Base-by-base conservation (phyloP, 2,888 invertebrate genomes). In the Chironomus riparius region DNA sequence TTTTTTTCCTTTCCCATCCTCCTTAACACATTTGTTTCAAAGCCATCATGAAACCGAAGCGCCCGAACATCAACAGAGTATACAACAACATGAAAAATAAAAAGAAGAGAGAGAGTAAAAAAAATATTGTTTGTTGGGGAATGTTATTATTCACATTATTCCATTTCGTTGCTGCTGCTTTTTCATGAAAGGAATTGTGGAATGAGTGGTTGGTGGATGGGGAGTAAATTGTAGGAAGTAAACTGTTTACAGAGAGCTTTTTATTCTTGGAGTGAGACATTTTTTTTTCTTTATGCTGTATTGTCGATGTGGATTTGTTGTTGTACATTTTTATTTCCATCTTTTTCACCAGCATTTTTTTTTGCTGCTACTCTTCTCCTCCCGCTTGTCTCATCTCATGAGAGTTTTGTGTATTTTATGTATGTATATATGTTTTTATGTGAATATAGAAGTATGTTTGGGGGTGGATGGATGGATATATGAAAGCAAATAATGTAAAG, bases 61-160 rank as follows among this genome's bases (percentile, higher is more conserved):
- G 18, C 68, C 18, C 68, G 71, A 71, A 71, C 71, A 71, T 71
- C 71, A 71, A 71, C 71, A 71, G 71, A 18, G 38, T 61, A 50
- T 22, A 38, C 68, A 38, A 38, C 38, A 38, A 38, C 38, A 68
- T 28, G 18, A 2, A 56, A 18, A 15, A 18, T 24, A 56, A 71
- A 24, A 38, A 24, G 28, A n/a, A 56, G 48, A 71, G 22, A 71
- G 50, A 50, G 15, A 50, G 50, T 6, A 56, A 56, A n/a, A 71
- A 71, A 61, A 70, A 71, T 50, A 71, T 71, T 71, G 71, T 71
- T 71, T 71, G 71, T 71, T 71, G 24, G 71, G 71, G 71, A 71
- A 71, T 71, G 50, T 56, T 71, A 47, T 71, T 71, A 71, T 71
- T 71, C 71, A 56, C 71, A 56, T 71, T 71, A 71, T 71, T 71